Evolutionary conservation across 2,888 invertebrate species (phyloP).

Genomic region (Calliphora vomitoria): DNA sequence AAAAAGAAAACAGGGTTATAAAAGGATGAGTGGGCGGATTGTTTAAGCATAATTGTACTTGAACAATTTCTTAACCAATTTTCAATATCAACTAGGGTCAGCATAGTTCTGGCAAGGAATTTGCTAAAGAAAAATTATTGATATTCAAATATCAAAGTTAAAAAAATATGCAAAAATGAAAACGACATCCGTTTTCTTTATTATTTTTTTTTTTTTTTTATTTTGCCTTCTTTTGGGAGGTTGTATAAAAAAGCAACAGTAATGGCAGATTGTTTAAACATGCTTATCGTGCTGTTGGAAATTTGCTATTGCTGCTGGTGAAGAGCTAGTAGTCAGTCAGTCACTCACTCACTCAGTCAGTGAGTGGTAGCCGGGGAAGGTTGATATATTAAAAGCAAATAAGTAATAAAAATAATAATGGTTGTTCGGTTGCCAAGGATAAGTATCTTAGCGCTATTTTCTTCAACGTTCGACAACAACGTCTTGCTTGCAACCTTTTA

Average conservation of each 20-base stretch:
- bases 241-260: conserved; percentile 60
- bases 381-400: conserved; percentile 77
- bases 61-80: conserved; percentile 61
- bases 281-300: conserved; percentile 45
- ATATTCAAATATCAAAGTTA: conserved; percentile 72
- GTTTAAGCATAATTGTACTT: conserved; percentile 25
- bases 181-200: conserved; percentile 68
- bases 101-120: conserved; percentile 22
- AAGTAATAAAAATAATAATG: conserved; percentile 78
- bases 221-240: conserved; percentile 17
- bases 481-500: conserved; percentile 55
- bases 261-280: conserved; percentile 61
- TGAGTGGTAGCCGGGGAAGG: not conserved
- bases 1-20: not conserved
- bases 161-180: conserved; percentile 63
- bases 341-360: conserved; percentile 30
- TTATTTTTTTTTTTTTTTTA: conserved; percentile 45
- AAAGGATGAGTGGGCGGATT: conserved; percentile 1
- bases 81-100: conserved; percentile 70
- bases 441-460: conserved; percentile 66
- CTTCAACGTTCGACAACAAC: conserved; percentile 20
- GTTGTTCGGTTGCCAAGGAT: conserved; percentile 72
- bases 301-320: conserved; percentile 10
- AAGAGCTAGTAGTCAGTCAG: conserved; percentile 48
- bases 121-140: conserved; percentile 64